Evolutionary conservation across 2,888 invertebrate species (phyloP).

Genomic region (Ornithoptera priamus): DNA sequence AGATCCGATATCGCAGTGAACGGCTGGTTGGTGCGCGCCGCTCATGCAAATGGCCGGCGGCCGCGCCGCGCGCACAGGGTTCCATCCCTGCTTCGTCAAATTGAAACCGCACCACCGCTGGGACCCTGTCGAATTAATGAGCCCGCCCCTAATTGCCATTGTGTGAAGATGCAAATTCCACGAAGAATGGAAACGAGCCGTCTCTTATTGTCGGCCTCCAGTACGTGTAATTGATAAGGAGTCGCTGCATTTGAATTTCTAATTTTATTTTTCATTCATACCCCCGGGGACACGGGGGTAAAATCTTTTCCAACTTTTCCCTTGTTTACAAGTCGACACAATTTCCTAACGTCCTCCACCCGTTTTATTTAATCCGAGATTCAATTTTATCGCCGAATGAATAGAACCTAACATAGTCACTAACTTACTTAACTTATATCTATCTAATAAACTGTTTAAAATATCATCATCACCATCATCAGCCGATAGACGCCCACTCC

Average conservation of each 20-base stretch:
- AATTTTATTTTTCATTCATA: slow-evolving; percentile 57
- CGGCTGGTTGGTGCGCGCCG: slow-evolving; percentile 43
- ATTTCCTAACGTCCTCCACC: not conserved
- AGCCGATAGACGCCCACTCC: no score
- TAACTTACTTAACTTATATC: no score
- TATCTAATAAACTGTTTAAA: no score
- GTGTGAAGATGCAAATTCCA: slow-evolving; percentile 75
- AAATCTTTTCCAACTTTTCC: slow-evolving; percentile 26
- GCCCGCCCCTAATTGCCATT: slow-evolving; percentile 69
- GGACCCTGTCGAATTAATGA: slow-evolving; percentile 57
- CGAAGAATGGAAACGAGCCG: slow-evolving; percentile 58
- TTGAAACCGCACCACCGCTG: slow-evolving; percentile 51
- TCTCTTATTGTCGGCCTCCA: slow-evolving; percentile 59
- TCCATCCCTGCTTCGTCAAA: slow-evolving; percentile 53
- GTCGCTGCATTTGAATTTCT: slow-evolving; percentile 70
- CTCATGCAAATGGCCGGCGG: slow-evolving; percentile 66
- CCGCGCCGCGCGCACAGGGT: slow-evolving; percentile 56
- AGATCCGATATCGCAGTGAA: slow-evolving; percentile 61
- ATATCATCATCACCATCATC: no score
- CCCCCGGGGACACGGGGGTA: slow-evolving; percentile 39
- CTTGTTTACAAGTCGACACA: slow-evolving; percentile 22
- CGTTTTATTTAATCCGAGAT: not conserved
- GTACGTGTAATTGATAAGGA: slow-evolving; percentile 78
- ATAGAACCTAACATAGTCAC: no score
- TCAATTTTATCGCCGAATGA: not conserved